Conservation (phyloP, 2,797 vertebrate genomes). For the Lacerta bilineata region DNA sequence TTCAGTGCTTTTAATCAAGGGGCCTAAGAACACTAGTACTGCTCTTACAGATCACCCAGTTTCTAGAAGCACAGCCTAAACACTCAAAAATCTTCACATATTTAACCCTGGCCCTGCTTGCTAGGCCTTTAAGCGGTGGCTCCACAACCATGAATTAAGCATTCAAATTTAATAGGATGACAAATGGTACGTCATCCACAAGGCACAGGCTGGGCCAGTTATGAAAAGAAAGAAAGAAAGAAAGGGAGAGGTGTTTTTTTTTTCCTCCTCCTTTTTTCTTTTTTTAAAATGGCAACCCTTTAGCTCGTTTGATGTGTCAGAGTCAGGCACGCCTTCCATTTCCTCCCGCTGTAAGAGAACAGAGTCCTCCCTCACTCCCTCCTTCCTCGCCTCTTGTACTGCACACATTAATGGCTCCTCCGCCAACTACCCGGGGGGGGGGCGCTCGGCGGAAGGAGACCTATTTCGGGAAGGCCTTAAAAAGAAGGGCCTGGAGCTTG, state of each 20-base stretch:
- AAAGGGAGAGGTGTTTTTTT: too few relatives aligned
- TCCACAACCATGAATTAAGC: background rate
- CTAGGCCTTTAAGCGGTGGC: background rate
- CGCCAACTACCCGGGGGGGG: background rate
- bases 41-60: background rate
- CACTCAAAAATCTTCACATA: background rate
- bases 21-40: background rate
- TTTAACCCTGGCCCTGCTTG: background rate
- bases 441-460: background rate
- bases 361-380: background rate
- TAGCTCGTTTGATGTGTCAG: background rate
- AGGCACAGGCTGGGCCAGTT: too few relatives aligned
- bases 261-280: too few relatives aligned
- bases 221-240: too few relatives aligned
- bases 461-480: background rate
- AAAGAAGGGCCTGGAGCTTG: too few relatives aligned
- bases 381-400: too few relatives aligned
- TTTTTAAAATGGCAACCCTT: background rate
- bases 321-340: background rate
- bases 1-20: background rate
- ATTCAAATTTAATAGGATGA: too few relatives aligned
- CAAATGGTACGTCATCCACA: too few relatives aligned
- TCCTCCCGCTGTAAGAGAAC: background rate
- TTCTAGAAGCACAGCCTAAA: background rate
- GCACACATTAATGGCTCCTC: background rate